A percentile compares a stretch with the other conserved stretches of the same genome.
Conservation (phyloP, 2,797 vertebrate genomes). For the Tiaroga cobitis region DNA sequence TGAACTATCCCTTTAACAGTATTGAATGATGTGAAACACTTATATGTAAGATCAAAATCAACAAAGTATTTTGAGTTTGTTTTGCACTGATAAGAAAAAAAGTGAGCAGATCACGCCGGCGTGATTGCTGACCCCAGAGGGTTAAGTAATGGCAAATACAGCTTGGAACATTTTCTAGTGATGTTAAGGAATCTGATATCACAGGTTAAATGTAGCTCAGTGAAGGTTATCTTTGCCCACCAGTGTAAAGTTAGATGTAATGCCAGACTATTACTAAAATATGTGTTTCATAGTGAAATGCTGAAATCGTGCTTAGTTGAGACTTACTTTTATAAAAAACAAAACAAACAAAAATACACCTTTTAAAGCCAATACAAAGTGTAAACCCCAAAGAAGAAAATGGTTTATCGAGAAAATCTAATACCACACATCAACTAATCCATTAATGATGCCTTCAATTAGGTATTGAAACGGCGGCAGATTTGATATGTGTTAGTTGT, state of each 20-base stretch:
- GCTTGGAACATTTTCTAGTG: slow-evolving; percentile 5
- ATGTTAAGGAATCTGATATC: slow-evolving; percentile 8
- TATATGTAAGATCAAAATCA: too few relatives aligned
- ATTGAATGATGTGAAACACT: too few relatives aligned
- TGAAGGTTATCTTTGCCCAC: background rate
- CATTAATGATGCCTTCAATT: background rate
- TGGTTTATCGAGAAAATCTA: background rate
- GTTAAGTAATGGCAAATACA: background rate
- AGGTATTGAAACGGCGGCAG: too few relatives aligned
- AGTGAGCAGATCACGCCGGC: too few relatives aligned
- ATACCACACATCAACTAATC: background rate
- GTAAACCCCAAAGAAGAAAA: background rate
- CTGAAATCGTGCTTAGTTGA: background rate
- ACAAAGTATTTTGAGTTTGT: too few relatives aligned
- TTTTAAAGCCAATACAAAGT: background rate
- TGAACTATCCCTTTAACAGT: too few relatives aligned
- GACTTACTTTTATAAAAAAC: background rate
- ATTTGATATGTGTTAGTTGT: too few relatives aligned
- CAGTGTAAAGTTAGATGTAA: background rate
- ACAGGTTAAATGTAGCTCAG: slow-evolving; percentile 13
- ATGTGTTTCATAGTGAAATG: background rate
- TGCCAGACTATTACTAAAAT: slow-evolving; percentile 1
- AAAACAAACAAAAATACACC: background rate
- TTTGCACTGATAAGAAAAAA: too few relatives aligned
- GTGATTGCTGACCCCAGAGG: too few relatives aligned